phyloP scores from a whole-genome alignment of 2,888 invertebrate species.

The Agrypnus murinus region DNA sequence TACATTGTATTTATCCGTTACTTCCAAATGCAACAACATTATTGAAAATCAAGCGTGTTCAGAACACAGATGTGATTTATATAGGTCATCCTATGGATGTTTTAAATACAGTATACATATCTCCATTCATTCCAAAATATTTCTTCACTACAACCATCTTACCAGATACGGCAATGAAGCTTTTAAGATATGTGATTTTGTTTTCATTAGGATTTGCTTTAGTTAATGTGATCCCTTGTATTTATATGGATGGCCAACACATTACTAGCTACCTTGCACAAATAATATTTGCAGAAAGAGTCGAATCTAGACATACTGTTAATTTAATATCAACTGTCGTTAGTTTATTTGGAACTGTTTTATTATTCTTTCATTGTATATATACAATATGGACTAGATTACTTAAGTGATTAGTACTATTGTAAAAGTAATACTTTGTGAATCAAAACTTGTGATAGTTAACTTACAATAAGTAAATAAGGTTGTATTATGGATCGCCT shows the following conservation, averaged over 20 bases:
- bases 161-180: slow-evolving; percentile 81
- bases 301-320: slow-evolving; percentile 62
- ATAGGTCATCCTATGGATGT: slow-evolving; percentile 87
- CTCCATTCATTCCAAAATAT: slow-evolving; percentile 85
- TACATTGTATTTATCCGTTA: slow-evolving; percentile 86
- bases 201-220: slow-evolving; percentile 93
- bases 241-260: slow-evolving; percentile 94
- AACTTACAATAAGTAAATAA: too few relatives aligned
- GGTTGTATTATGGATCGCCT: too few relatives aligned
- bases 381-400: slow-evolving; percentile 55
- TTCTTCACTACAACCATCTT: slow-evolving; percentile 76
- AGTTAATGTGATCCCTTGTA: slow-evolving; percentile 94
- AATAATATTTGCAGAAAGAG: slow-evolving; percentile 56
- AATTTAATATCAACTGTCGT: slow-evolving; percentile 80
- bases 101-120: slow-evolving; percentile 81
- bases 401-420: slow-evolving; percentile 48
- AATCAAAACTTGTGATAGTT: too few relatives aligned
- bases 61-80: slow-evolving; percentile 80
- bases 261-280: slow-evolving; percentile 82
- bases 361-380: slow-evolving; percentile 73
- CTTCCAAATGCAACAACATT: slow-evolving; percentile 86
- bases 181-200: slow-evolving; percentile 87
- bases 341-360: slow-evolving; percentile 82
- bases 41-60: slow-evolving; percentile 72
- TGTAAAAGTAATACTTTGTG: too few relatives aligned